Percentiles rank a stretch among this genome's conserved stretches.
Evolutionary conservation across 1,140 invertebrate species (phyloP).

Genomic region (Drosophila aff.): DNA sequence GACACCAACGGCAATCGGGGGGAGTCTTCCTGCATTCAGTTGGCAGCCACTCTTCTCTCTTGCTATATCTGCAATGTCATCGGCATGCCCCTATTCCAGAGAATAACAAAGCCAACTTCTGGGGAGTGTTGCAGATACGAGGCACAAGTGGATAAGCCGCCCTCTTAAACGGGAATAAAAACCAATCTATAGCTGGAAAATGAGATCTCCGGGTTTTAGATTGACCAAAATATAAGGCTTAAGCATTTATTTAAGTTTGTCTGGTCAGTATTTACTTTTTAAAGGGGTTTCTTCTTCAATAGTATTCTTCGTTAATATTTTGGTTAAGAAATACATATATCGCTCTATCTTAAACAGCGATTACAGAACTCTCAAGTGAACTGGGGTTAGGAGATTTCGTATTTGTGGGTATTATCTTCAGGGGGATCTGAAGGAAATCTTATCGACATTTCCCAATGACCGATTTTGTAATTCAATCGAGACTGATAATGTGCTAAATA

Average conservation of each 20-base stretch:
- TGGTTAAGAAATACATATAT: no score
- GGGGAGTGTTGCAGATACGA: slow-evolving; percentile 10
- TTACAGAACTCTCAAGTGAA: background rate
- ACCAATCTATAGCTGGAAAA: background rate
- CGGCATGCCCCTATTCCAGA: slow-evolving; percentile 31
- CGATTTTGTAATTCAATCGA: slow-evolving; percentile 21
- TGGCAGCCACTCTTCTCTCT: slow-evolving; percentile 33
- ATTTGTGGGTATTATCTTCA: background rate
- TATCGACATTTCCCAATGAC: slow-evolving; percentile 17
- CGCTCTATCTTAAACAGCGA: background rate
- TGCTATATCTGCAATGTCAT: slow-evolving; percentile 46
- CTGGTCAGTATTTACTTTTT: background rate
- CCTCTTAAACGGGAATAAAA: slow-evolving; percentile 1
- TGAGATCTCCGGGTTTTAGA: background rate
- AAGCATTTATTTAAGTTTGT: background rate
- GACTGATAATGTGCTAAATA: slow-evolving; percentile 3
- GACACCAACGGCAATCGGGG: slow-evolving; percentile 29
- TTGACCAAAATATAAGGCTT: background rate
- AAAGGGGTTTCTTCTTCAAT: background rate
- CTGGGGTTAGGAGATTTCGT: background rate
- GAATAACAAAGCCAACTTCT: slow-evolving; percentile 25
- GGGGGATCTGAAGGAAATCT: background rate
- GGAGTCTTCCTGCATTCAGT: slow-evolving; percentile 19
- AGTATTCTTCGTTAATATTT: no score
- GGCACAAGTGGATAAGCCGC: slow-evolving; percentile 22